Conservation (phyloP, 2,113 vertebrate genomes). For the Gallinago media region DNA sequence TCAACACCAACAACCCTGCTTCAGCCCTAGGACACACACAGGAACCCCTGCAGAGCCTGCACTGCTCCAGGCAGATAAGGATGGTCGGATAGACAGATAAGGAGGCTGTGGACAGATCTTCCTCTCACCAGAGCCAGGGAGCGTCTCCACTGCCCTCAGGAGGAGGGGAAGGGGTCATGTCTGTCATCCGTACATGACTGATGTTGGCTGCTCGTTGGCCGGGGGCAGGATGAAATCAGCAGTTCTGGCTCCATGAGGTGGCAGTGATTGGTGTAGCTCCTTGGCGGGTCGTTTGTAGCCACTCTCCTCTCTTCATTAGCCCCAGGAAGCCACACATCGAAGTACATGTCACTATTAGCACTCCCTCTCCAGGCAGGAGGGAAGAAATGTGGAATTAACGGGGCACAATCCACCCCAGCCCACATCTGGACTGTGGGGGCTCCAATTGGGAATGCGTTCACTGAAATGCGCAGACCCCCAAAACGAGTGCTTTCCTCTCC, state of each 20-base stretch:
- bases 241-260: neutral
- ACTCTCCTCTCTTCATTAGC: neutral
- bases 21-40: neutral
- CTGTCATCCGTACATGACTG: neutral
- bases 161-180: neutral
- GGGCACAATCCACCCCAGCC: neutral
- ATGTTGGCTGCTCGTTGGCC: neutral
- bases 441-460: neutral
- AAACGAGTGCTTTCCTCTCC: neutral
- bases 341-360: neutral
- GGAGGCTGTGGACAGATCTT: neutral
- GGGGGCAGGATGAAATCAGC: neutral
- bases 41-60: neutral
- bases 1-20: neutral
- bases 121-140: neutral
- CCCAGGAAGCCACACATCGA: neutral
- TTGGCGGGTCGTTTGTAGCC: neutral
- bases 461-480: neutral
- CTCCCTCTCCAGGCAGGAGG: neutral
- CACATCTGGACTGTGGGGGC: neutral
- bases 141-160: neutral
- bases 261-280: neutral
- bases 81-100: accelerated
- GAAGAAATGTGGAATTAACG: neutral
- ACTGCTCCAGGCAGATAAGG: neutral